Base-by-base conservation (phyloP, 2,113 vertebrate genomes). In the Limnothrissa miodon region DNA sequence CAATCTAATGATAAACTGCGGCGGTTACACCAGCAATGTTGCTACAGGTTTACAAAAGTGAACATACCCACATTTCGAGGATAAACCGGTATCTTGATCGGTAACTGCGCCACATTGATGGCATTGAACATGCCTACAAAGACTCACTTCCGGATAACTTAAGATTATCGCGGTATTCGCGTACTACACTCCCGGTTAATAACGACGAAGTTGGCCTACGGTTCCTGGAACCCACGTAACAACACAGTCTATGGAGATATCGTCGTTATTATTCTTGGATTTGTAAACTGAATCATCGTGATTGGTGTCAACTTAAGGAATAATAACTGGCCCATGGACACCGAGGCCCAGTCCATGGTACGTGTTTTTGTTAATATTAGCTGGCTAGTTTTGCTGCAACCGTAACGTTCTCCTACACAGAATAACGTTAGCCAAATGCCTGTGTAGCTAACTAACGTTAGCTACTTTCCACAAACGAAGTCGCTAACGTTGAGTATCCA, bases 291-390 rank as follows among this genome's bases (percentile, higher is more conserved):
- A 74, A 74, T 33, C 11, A 15, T 74, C 66, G 66, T 36, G 25
- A 36, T 74, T 74, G 66, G 66, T 74, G 66, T 11, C 33, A 74
- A 74, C 25, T 36, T 74, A 15, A 74, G 36, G 29, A 33, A 36
- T 74, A 29, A 36, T 74, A 15, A 74, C 9, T 17, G 88, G 81
- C 81, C 83, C 45, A 79, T 82, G 66, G 80, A 85, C 13, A 78
- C 82, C 84, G 78, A 83, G 79, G 85, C 88, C 23, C 19, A 83
- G 81, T 88, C 46, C 79, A 80, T 74, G 90, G 93, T 93, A 81
- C 86, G 92, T 89, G 92, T 89, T 85, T 33, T 11, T 39, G 66
- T 29, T 36, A 9, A 66, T 70, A 6, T 5, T 48, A 84, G 80
- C 85, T 79, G 45, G 62, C 66, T 74, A 74, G 66, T 74, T 13